phyloP scores from a whole-genome alignment of 2,888 invertebrate species.

The Dastarcus helophoroides region DNA sequence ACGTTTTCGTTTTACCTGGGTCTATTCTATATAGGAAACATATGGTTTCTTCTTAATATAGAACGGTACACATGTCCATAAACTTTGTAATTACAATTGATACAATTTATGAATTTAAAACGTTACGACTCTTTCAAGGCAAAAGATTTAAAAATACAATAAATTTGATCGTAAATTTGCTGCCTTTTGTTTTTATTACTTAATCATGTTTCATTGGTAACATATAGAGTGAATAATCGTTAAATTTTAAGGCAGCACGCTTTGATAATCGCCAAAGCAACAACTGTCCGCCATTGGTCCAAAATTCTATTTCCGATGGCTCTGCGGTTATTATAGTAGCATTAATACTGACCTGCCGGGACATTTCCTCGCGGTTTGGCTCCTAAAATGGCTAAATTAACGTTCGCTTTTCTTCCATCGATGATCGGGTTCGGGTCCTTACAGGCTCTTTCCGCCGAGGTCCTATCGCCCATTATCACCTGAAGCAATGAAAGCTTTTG shows the following conservation, averaged over 20 bases:
- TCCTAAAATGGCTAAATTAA: constrained; percentile 93
- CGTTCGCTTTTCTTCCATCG: constrained; percentile 96
- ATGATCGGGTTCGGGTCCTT: constrained; percentile 98
- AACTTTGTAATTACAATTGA: too few species aligned
- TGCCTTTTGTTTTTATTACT: neutral
- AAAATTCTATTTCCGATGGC: too few species aligned
- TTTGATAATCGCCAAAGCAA: too few species aligned
- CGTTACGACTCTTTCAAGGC: too few species aligned
- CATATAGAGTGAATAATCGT: neutral
- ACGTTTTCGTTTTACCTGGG: too few species aligned
- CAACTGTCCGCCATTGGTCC: too few species aligned
- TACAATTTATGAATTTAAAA: too few species aligned
- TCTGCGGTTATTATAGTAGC: neutral
- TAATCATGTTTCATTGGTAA: constrained; percentile 1
- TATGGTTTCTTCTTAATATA: too few species aligned
- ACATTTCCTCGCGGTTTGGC: constrained; percentile 90
- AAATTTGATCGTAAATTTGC: too few species aligned
- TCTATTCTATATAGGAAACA: too few species aligned
- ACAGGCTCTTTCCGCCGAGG: constrained; percentile 90
- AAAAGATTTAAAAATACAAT: too few species aligned
- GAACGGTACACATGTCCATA: too few species aligned
- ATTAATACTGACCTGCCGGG: constrained; percentile 54
- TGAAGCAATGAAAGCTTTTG: constrained; percentile 38
- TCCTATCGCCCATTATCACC: constrained; percentile 96
- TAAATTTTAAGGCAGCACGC: neutral